These are phyloP conservation scores for Aphidoletes aphidimyza DNA, from an alignment of 2,888 invertebrate species.

Conservation along the genomic window DNA sequence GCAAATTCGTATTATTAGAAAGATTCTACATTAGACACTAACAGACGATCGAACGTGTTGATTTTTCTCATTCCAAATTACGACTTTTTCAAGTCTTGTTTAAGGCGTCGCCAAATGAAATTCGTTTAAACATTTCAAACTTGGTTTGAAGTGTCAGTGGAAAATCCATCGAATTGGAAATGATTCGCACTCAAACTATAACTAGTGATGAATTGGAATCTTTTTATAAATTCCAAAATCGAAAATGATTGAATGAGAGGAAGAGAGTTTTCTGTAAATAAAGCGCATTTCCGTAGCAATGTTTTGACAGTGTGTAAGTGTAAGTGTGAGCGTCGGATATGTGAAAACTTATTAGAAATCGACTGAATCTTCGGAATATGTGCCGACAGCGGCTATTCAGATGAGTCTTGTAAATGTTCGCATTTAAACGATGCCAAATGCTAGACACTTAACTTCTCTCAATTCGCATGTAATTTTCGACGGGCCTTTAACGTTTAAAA, in stretches of 20 bases:
- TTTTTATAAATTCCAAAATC: background rate
- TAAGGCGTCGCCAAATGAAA: background rate
- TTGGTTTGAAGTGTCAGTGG: background rate
- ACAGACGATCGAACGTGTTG: background rate
- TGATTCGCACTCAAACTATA: conserved; percentile 12
- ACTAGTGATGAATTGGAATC: conserved; percentile 29
- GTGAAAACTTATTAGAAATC: conserved; percentile 45
- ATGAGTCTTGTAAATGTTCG: background rate
- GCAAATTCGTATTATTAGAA: conserved; percentile 13
- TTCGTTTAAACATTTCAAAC: conserved; percentile 18
- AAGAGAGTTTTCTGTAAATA: conserved; percentile 28
- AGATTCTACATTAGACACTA: background rate
- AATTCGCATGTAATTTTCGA: background rate
- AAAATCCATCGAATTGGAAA: conserved; percentile 21
- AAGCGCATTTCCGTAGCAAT: background rate
- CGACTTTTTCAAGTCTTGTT: background rate
- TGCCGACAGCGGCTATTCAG: conserved; percentile 42
- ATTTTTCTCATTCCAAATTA: background rate
- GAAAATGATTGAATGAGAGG: background rate
- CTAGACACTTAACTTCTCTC: conserved; percentile 21
- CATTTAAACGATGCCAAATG: background rate
- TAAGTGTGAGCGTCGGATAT: background rate
- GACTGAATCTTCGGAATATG: background rate
- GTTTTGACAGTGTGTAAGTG: background rate
- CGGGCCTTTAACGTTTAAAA: background rate